These are phyloP conservation scores for Adineta ricciae DNA, from an alignment of 2,888 invertebrate species.

Conservation along the genomic window DNA sequence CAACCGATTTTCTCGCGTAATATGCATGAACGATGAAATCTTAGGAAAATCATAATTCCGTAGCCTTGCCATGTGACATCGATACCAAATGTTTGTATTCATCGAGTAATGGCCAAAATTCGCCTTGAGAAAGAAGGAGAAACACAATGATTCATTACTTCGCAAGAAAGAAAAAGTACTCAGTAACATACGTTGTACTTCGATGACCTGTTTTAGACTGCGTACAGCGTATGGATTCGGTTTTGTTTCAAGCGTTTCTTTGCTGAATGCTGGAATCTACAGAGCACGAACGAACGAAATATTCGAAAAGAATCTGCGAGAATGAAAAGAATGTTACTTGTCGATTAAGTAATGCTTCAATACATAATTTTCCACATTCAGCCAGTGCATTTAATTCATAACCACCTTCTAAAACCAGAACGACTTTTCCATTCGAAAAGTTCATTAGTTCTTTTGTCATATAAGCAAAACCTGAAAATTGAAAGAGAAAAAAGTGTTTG, in stretches of 20 bases:
- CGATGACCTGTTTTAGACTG: constrained; percentile 71
- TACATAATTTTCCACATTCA: constrained; percentile 91
- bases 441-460: constrained; percentile 87
- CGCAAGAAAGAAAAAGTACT: too few relatives aligned
- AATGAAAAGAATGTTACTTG: too few relatives aligned
- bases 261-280: constrained; percentile 58
- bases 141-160: neutral
- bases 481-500: too few relatives aligned
- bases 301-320: too few relatives aligned
- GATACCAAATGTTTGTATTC: neutral
- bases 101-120: neutral
- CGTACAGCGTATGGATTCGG: constrained; percentile 74
- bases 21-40: neutral
- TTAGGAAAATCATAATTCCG: neutral
- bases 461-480: constrained; percentile 64
- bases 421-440: constrained; percentile 76
- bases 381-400: constrained; percentile 92
- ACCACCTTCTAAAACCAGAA: constrained; percentile 85
- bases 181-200: constrained; percentile 60
- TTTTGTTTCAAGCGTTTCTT: constrained; percentile 65
- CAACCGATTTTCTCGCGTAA: neutral
- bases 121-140: neutral
- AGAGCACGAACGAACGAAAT: too few relatives aligned
- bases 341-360: constrained; percentile 79
- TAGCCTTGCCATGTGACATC: neutral